Evolutionary conservation across 2,888 invertebrate species (phyloP).

Genomic region (Acleris laterana): DNA sequence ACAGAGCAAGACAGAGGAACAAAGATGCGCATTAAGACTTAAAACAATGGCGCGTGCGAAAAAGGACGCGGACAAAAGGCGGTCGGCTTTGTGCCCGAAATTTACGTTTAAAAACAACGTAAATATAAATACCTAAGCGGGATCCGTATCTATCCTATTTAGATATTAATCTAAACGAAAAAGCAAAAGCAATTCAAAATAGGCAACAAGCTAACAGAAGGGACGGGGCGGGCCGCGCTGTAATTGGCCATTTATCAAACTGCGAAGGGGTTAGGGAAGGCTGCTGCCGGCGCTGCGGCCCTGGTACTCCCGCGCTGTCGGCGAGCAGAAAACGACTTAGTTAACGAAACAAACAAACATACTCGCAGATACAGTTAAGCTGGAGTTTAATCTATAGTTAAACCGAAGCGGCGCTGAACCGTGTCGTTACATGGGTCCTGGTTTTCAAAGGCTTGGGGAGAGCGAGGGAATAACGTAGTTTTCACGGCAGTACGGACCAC

Average conservation of each 20-base stretch:
- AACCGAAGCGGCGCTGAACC: slow-evolving; percentile 16
- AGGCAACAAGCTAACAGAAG: slow-evolving; percentile 84
- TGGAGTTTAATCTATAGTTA: slow-evolving; percentile 34
- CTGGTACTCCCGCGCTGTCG: slow-evolving; percentile 57
- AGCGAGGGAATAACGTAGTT: too few species aligned
- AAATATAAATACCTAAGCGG: slow-evolving; percentile 75
- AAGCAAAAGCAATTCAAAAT: slow-evolving; percentile 85
- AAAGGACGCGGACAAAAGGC: slow-evolving; percentile 65
- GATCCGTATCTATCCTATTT: slow-evolving; percentile 85
- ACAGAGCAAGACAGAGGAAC: slow-evolving; percentile 52
- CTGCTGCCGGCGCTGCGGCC: slow-evolving; percentile 68
- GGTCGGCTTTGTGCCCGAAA: slow-evolving; percentile 58
- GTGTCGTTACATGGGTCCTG: slow-evolving; percentile 9
- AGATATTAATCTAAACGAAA: slow-evolving; percentile 85
- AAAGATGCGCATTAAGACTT: slow-evolving; percentile 61
- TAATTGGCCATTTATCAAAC: slow-evolving; percentile 86
- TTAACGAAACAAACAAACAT: slow-evolving; percentile 48
- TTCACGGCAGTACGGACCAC: too few species aligned
- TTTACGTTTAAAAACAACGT: slow-evolving; percentile 84
- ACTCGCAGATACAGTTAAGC: slow-evolving; percentile 38
- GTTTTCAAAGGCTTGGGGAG: slow-evolving; percentile 1
- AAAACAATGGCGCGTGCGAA: slow-evolving; percentile 70
- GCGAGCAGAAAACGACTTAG: slow-evolving; percentile 51
- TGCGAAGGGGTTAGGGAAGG: slow-evolving; percentile 83
- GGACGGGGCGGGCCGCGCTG: slow-evolving; percentile 77